A percentile compares a stretch with the other conserved stretches of the same genome.
phyloP scores from a whole-genome alignment of 1,140 invertebrate species.

The Apis florea region DNA sequence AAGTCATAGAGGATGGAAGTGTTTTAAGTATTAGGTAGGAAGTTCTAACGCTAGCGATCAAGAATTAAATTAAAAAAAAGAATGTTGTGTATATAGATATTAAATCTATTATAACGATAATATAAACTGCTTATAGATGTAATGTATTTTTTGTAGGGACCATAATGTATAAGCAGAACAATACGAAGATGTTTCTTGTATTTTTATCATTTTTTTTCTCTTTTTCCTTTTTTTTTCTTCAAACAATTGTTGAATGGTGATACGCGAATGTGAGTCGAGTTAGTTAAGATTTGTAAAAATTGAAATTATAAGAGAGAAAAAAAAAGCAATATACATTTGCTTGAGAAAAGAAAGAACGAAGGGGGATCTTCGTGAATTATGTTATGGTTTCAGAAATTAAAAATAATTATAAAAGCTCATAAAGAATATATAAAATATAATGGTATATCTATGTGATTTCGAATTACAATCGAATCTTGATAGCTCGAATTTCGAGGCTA shows the following conservation, averaged over 20 bases:
- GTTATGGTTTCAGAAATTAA: not conserved
- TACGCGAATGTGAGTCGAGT: conserved; percentile 29
- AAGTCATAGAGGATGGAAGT: not conserved
- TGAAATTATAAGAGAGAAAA: not conserved
- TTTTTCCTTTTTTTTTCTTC: not conserved
- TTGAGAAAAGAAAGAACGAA: not conserved
- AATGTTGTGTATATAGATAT: conserved; percentile 71
- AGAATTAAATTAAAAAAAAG: conserved; percentile 51
- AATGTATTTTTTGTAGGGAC: conserved; percentile 78
- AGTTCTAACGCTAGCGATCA: conserved; percentile 39
- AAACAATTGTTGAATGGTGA: conserved; percentile 53
- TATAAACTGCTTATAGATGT: conserved; percentile 76
- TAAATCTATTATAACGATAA: conserved; percentile 60
- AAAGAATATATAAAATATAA: not conserved
- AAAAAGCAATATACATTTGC: conserved; percentile 53
- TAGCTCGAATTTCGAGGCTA: no score
- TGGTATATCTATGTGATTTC: not conserved
- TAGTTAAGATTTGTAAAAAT: conserved; percentile 36
- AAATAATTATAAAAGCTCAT: conserved; percentile 8
- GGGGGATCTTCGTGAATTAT: not conserved
- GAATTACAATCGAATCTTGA: not conserved
- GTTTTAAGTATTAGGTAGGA: conserved; percentile 58
- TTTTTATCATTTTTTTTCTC: not conserved
- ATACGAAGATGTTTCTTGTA: conserved; percentile 25
- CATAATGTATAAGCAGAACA: conserved; percentile 69